phyloP scores from a whole-genome alignment of 1,140 invertebrate genomes.

The Steinernema khuongi region DNA sequence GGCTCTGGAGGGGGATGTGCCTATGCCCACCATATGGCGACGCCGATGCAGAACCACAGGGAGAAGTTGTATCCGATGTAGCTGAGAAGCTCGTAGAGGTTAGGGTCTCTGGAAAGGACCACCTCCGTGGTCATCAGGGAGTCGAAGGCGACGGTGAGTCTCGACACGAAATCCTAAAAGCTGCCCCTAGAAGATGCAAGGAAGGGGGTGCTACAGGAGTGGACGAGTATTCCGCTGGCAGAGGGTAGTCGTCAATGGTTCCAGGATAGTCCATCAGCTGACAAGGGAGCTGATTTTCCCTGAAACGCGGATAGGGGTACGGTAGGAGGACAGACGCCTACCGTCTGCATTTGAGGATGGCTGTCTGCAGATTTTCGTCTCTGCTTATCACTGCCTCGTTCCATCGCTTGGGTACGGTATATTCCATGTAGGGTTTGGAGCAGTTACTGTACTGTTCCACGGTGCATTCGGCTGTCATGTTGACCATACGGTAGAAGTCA shows the following conservation, averaged over 20 bases:
- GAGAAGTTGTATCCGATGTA: constrained; percentile 40
- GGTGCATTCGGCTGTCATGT: constrained; percentile 28
- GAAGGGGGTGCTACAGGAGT: constrained; percentile 19
- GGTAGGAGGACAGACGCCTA: background rate
- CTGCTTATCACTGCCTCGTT: constrained; percentile 28
- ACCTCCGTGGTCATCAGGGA: constrained; percentile 30
- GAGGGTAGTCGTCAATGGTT: constrained; percentile 30
- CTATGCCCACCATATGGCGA: constrained; percentile 33
- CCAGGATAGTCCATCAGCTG: constrained; percentile 30
- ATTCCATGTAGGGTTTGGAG: constrained; percentile 29
- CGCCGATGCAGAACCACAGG: constrained; percentile 36
- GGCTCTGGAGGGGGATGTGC: too few relatives aligned
- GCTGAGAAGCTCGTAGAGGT: constrained; percentile 33
- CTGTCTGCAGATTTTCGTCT: constrained; percentile 19
- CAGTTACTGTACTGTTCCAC: constrained; percentile 31
- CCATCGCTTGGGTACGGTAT: constrained; percentile 19
- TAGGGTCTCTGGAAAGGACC: constrained; percentile 26
- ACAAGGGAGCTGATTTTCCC: constrained; percentile 28
- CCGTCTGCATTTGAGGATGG: background rate
- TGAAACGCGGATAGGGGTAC: background rate
- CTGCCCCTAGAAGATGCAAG: background rate
- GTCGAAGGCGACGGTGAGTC: constrained; percentile 27
- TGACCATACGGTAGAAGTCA: constrained; percentile 24
- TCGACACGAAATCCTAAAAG: constrained; percentile 37
- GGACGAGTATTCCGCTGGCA: constrained; percentile 25